These are phyloP conservation scores for Cotesia typhae DNA, from an alignment of 1,140 invertebrate genomes.

Conservation along the genomic window DNA sequence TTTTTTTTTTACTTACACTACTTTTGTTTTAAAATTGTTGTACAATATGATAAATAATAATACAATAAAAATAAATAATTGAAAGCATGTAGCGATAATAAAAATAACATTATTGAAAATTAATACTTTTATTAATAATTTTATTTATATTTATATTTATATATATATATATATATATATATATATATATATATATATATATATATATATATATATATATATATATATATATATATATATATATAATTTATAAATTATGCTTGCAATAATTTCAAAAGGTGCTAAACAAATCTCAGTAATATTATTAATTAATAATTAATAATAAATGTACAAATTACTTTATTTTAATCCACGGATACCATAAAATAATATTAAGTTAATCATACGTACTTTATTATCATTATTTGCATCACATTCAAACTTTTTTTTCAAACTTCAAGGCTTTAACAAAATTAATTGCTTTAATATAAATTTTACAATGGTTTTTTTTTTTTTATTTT, in stretches of 20 bases:
- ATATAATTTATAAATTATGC: background rate
- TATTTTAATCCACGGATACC: background rate
- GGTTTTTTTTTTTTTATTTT: too few species aligned
- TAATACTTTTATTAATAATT: constrained; percentile 26
- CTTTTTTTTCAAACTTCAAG: background rate
- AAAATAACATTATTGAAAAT: constrained; percentile 15
- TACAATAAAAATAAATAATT: background rate
- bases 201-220: background rate
- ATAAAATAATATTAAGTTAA: background rate
- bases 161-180: too few species aligned
- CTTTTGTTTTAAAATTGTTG: background rate
- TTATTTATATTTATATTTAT: background rate
- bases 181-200: background rate
- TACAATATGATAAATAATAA: background rate
- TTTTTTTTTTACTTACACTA: background rate
- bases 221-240: too few species aligned
- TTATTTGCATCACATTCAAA: background rate
- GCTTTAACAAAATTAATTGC: background rate
- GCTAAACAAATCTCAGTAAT: constrained; percentile 19
- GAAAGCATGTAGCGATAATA: background rate
- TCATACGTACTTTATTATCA: constrained; percentile 9
- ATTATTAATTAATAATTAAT: background rate
- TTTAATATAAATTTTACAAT: background rate
- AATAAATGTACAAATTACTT: constrained; percentile 28
- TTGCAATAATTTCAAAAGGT: constrained; percentile 5